phyloP scores from a whole-genome alignment of 2,113 vertebrate genomes.

The Sprattus sprattus region DNA sequence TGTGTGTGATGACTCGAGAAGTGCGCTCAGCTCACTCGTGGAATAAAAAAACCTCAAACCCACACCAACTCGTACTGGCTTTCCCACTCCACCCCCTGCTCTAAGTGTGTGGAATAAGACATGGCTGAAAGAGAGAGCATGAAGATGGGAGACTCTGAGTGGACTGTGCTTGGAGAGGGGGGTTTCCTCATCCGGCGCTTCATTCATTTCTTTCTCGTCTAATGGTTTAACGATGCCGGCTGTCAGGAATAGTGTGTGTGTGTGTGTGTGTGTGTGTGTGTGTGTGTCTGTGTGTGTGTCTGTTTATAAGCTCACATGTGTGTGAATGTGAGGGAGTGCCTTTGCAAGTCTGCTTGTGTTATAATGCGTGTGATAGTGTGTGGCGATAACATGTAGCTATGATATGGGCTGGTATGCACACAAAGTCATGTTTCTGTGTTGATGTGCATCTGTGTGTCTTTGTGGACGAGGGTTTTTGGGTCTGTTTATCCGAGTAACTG shows the following conservation, averaged over 20 bases:
- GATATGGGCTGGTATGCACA: too few relatives aligned
- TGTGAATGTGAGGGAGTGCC: not conserved
- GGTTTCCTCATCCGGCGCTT: not conserved
- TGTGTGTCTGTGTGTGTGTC: not conserved
- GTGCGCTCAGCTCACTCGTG: too few relatives aligned
- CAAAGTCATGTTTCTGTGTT: not conserved
- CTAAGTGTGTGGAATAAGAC: not conserved
- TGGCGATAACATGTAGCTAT: not conserved
- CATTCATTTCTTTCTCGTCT: not conserved
- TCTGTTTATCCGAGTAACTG: not conserved
- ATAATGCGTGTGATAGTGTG: not conserved
- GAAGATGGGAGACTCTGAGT: not conserved
- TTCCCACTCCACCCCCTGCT: not conserved
- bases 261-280: not conserved
- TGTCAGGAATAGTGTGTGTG: not conserved
- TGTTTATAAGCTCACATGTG: not conserved
- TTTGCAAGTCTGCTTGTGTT: conserved; percentile 35
- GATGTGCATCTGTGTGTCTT: not conserved
- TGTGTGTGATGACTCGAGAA: not conserved
- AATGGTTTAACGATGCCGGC: too few relatives aligned
- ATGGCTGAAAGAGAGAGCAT: not conserved
- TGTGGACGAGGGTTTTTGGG: not conserved
- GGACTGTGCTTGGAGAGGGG: not conserved
- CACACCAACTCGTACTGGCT: not conserved
- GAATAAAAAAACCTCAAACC: too few relatives aligned